phyloP scores from a whole-genome alignment of 2,113 vertebrate species.

The Siniperca chuatsi region DNA sequence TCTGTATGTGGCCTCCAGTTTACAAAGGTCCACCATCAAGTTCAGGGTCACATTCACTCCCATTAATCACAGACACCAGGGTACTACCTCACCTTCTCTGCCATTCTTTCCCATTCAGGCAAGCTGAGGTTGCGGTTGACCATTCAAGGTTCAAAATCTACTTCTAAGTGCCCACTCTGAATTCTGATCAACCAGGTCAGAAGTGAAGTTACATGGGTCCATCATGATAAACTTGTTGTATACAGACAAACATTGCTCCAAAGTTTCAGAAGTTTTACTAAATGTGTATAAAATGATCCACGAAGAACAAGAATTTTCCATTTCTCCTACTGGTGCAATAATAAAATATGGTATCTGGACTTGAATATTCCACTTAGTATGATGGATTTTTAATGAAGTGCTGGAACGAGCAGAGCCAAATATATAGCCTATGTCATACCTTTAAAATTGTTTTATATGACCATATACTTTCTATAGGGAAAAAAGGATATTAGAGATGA shows the following conservation, averaged over 20 bases:
- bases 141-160: background rate
- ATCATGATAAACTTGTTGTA: background rate
- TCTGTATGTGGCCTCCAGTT: constrained; percentile 31
- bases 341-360: background rate
- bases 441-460: background rate
- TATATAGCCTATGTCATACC: background rate
- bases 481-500: background rate
- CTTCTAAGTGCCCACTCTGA: background rate
- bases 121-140: background rate
- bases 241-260: background rate
- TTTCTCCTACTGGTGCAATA: background rate
- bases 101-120: background rate
- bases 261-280: background rate
- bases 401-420: background rate
- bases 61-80: constrained; percentile 63
- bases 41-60: constrained; percentile 64
- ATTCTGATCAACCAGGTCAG: background rate
- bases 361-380: background rate
- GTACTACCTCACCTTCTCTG: constrained; percentile 6
- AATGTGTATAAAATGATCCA: background rate
- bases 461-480: background rate
- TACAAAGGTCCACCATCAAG: constrained; percentile 58
- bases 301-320: background rate
- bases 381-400: background rate
- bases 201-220: background rate